Evolutionary conservation across 2,797 vertebrate species (phyloP).

Genomic region (Pantherophis alleghaniensis): DNA sequence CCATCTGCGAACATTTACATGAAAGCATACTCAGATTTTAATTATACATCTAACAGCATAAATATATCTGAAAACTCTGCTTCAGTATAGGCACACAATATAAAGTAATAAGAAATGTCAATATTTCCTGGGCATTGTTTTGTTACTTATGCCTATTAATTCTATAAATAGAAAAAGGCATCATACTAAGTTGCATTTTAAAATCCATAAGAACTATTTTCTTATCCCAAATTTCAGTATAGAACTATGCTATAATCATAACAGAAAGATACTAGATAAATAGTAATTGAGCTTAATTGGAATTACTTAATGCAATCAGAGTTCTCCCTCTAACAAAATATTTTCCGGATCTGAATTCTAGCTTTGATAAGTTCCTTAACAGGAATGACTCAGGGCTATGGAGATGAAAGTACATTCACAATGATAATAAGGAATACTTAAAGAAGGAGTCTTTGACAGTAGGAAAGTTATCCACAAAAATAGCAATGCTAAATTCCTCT

Average conservation of each 20-base stretch:
- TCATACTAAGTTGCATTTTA: constrained; percentile 43
- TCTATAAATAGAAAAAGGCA: constrained; percentile 49
- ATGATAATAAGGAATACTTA: constrained; percentile 45
- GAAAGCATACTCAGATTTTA: constrained; percentile 63
- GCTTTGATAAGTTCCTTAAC: constrained; percentile 42
- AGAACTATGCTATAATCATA: constrained; percentile 43
- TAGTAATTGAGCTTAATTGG: constrained; percentile 53
- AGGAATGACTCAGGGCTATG: constrained; percentile 43
- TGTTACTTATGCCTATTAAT: neutral
- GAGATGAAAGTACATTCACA: constrained; percentile 45
- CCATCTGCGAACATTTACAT: constrained; percentile 66
- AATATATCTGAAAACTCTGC: constrained; percentile 54
- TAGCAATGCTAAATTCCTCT: constrained; percentile 40
- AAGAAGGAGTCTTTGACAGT: constrained; percentile 39
- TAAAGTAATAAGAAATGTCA: constrained; percentile 47
- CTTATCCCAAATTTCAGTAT: constrained; percentile 47
- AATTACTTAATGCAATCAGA: constrained; percentile 49
- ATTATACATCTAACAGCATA: constrained; percentile 62
- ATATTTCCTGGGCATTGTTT: constrained; percentile 50
- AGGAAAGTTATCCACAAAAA: constrained; percentile 45
- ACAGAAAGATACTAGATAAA: constrained; percentile 36
- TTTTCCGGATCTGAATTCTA: constrained; percentile 49
- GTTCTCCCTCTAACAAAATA: constrained; percentile 47
- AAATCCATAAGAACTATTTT: constrained; percentile 30
- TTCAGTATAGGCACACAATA: constrained; percentile 51